These are phyloP conservation scores for Penelope pileata DNA, from an alignment of 2,113 vertebrate genomes.

Conservation along the genomic window DNA sequence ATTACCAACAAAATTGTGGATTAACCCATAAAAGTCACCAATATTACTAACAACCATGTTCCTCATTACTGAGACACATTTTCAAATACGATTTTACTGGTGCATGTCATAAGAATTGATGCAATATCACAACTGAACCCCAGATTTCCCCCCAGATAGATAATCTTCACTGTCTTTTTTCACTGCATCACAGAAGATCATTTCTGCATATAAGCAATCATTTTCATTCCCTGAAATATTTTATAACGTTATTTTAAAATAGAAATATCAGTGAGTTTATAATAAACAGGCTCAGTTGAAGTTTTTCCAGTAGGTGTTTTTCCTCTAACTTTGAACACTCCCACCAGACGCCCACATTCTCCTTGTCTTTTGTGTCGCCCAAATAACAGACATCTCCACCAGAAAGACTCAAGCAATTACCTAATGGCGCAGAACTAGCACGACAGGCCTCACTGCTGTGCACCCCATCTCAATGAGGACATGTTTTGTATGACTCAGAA, in stretches of 20 bases:
- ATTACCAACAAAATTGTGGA: not conserved
- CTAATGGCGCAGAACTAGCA: slow-evolving; percentile 78
- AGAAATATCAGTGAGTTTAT: slow-evolving; percentile 10
- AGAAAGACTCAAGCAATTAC: slow-evolving; percentile 74
- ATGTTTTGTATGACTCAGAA: slow-evolving; percentile 75
- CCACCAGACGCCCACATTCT: slow-evolving; percentile 53
- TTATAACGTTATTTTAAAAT: slow-evolving; percentile 22
- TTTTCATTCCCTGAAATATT: not conserved
- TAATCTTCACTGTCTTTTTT: not conserved
- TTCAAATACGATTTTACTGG: not conserved
- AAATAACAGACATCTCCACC: slow-evolving; percentile 65
- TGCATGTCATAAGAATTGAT: not conserved
- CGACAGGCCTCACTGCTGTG: slow-evolving; percentile 64
- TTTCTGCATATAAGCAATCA: not conserved
- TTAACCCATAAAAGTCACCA: not conserved
- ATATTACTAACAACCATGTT: not conserved
- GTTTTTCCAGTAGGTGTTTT: slow-evolving; percentile 30
- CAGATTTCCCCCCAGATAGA: not conserved
- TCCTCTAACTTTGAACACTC: slow-evolving; percentile 46
- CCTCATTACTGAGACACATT: not conserved
- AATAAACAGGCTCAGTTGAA: slow-evolving; percentile 2
- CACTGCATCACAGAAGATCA: not conserved
- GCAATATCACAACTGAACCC: not conserved
- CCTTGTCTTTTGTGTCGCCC: slow-evolving; percentile 51
- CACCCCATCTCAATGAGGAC: slow-evolving; percentile 61